Conservation (phyloP, 64 coral and sea anemone genomes). For the Montipora foliosa region DNA sequence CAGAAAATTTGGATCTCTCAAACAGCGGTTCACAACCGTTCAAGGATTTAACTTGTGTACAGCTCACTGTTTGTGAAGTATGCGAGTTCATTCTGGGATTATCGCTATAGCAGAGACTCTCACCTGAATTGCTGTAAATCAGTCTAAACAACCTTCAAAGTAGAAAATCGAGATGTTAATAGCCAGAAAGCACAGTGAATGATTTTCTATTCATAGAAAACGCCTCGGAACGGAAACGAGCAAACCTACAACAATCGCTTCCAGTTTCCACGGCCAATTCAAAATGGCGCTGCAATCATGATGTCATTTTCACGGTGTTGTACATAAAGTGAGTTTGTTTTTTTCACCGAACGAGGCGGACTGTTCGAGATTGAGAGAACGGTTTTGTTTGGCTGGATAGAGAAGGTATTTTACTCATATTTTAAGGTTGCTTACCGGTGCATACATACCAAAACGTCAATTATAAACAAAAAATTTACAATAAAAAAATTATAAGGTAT, state of each 20-base stretch:
- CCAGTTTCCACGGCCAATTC: constrained; percentile 35
- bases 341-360: too few species aligned
- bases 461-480: too few species aligned
- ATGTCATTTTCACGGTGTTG: constrained; percentile 4
- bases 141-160: neutral
- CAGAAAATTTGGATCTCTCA: too few species aligned
- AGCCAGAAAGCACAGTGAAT: neutral
- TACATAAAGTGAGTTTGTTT: neutral
- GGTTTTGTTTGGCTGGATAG: too few species aligned
- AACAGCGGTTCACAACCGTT: neutral
- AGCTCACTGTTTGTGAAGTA: constrained; percentile 7
- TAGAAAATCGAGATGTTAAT: neutral
- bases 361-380: too few species aligned
- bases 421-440: too few species aligned
- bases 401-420: too few species aligned
- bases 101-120: neutral
- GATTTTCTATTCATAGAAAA: neutral
- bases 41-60: neutral
- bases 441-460: neutral
- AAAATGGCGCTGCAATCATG: constrained; percentile 15
- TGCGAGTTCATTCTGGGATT: neutral
- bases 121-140: constrained; percentile 3
- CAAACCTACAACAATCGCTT: neutral
- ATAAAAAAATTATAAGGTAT: too few species aligned
- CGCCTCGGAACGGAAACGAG: constrained; percentile 17